These are phyloP conservation scores for Oligia strigilis DNA, from an alignment of 2,888 invertebrate genomes.

Conservation along the genomic window DNA sequence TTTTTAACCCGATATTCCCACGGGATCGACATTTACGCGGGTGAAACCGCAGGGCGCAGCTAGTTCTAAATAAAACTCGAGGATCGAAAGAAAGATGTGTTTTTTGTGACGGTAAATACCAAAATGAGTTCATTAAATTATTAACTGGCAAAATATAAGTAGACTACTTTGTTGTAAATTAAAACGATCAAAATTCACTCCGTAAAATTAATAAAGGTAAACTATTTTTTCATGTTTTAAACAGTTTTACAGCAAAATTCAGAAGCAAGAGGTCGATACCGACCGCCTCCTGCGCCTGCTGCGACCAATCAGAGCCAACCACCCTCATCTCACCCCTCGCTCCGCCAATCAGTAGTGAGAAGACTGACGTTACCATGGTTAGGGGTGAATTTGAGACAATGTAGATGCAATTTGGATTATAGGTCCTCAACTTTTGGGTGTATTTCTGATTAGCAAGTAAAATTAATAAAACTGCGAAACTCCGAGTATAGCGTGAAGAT, in stretches of 20 bases:
- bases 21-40: no score
- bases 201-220: background rate
- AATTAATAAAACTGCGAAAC: constrained; percentile 79
- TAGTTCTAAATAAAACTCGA: no score
- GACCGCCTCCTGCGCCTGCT: constrained; percentile 82
- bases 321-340: constrained; percentile 77
- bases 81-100: no score
- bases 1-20: no score
- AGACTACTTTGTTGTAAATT: background rate
- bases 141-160: background rate
- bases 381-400: constrained; percentile 71
- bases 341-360: constrained; percentile 80
- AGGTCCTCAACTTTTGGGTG: constrained; percentile 54
- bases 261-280: constrained; percentile 76
- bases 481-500: constrained; percentile 74
- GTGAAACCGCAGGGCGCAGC: no score
- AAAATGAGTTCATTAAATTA: background rate
- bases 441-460: constrained; percentile 52
- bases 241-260: constrained; percentile 62
- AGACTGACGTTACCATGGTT: constrained; percentile 80
- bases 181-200: constrained; percentile 4
- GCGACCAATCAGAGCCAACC: constrained; percentile 80
- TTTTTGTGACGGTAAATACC: background rate
- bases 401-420: constrained; percentile 43
- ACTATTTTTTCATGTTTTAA: constrained; percentile 45